Percentiles rank a stretch among this genome's conserved stretches.
Evolutionary conservation across 2,888 invertebrate species (phyloP).

Genomic region (Electrophaes corylata): DNA sequence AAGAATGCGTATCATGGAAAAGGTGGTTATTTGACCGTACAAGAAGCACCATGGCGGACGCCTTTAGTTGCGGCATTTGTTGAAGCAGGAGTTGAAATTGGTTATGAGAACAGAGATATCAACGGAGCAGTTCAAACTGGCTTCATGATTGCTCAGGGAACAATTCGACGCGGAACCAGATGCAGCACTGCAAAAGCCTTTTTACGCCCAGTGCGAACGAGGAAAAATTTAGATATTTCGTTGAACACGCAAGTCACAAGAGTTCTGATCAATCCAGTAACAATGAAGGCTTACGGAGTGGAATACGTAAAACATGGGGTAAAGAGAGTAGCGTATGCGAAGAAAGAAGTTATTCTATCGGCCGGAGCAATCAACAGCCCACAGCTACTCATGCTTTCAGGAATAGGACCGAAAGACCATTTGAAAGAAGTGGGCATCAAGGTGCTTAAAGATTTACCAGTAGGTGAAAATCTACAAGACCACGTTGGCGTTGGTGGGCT

Average conservation of each 20-base stretch:
- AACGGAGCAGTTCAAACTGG: conserved; percentile 92
- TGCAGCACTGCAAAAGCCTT: conserved; percentile 96
- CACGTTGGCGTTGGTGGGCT: conserved; percentile 94
- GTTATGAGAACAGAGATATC: conserved; percentile 92
- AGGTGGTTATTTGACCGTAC: conserved; percentile 91
- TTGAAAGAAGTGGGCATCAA: conserved; percentile 88
- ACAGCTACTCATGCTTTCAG: conserved; percentile 95
- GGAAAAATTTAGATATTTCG: conserved; percentile 92
- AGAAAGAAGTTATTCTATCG: conserved; percentile 93
- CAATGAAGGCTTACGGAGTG: conserved; percentile 90
- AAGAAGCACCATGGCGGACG: conserved; percentile 93
- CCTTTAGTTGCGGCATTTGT: conserved; percentile 93
- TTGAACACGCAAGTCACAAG: conserved; percentile 91
- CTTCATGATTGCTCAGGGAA: conserved; percentile 93
- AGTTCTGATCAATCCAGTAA: conserved; percentile 89
- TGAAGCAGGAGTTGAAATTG: conserved; percentile 91
- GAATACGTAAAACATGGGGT: conserved; percentile 91
- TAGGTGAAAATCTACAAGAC: conserved; percentile 93
- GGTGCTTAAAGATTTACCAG: conserved; percentile 89
- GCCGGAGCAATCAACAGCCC: conserved; percentile 97
- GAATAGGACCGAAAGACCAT: conserved; percentile 90
- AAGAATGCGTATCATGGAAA: conserved; percentile 88
- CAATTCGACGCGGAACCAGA: conserved; percentile 89
- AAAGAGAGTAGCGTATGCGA: conserved; percentile 88
- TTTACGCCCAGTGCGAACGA: conserved; percentile 89